Evolutionary conservation across 2,797 vertebrate genomes (phyloP).

Genomic region (Alosa sapidissima): DNA sequence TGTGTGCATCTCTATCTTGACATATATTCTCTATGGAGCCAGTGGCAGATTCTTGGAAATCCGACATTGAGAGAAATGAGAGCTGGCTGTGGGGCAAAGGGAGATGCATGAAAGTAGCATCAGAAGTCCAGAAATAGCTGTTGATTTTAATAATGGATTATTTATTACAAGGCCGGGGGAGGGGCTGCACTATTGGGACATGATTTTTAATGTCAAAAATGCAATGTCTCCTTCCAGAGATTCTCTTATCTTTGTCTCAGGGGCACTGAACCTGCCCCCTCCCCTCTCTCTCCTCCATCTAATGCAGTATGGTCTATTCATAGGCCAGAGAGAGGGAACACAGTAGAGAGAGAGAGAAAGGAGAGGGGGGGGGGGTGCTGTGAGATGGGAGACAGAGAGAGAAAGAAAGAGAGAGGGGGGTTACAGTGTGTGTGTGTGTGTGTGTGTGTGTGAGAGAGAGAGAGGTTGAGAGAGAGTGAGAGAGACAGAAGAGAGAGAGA

Average conservation of each 20-base stretch:
- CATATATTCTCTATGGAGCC: background rate
- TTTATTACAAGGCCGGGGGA: background rate
- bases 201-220: slow-evolving; percentile 24
- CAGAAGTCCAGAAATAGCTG: slow-evolving; percentile 13
- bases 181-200: background rate
- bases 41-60: background rate
- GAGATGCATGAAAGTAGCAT: slow-evolving; percentile 8
- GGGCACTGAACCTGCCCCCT: slow-evolving; percentile 39
- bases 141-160: slow-evolving; percentile 23
- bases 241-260: slow-evolving; percentile 58
- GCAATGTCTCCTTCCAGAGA: slow-evolving; percentile 48
- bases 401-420: background rate
- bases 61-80: background rate
- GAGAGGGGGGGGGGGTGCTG: background rate
- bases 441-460: background rate
- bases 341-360: background rate
- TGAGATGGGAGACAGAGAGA: background rate
- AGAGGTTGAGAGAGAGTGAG: background rate
- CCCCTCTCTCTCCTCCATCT: background rate
- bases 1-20: background rate
- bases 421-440: no score
- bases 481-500: background rate
- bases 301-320: slow-evolving; percentile 12
- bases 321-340: slow-evolving; percentile 23
- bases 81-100: background rate